Evolutionary conservation across 1,140 invertebrate species (phyloP).

Genomic region (Nebria ingens): DNA sequence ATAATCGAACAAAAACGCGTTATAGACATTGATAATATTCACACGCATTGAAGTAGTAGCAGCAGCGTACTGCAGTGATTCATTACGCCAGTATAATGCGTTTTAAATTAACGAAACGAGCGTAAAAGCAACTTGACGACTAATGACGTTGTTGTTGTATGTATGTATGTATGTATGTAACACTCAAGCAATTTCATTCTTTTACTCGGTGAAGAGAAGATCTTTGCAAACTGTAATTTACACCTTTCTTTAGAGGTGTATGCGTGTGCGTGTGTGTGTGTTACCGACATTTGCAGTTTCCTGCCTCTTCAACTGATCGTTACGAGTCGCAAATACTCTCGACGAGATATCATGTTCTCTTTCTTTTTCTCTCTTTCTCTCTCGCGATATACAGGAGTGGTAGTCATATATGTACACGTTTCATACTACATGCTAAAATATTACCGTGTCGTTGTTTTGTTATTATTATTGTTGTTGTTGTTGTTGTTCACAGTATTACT

Average conservation of each 20-base stretch:
- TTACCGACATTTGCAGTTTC: neutral
- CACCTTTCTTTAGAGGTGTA: neutral
- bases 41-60: neutral
- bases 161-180: neutral
- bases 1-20: neutral
- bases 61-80: neutral
- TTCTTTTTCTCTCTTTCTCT: too few species aligned
- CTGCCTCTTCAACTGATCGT: neutral
- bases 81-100: neutral
- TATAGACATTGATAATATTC: neutral
- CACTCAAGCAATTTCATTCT: too few species aligned
- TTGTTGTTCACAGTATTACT: too few species aligned
- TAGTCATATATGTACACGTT: too few species aligned
- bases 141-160: slow-evolving; percentile 1
- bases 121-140: neutral
- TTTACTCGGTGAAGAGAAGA: too few species aligned
- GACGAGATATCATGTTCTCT: neutral
- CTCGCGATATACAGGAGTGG: too few species aligned
- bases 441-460: too few species aligned
- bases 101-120: slow-evolving; percentile 8
- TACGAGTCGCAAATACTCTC: neutral
- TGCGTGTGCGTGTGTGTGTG: too few species aligned
- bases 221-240: too few species aligned
- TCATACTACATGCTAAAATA: too few species aligned
- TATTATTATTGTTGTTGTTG: too few species aligned